Evolutionary conservation across 2,888 invertebrate genomes (phyloP).

Genomic region (Rhyacophila evoluta): DNA sequence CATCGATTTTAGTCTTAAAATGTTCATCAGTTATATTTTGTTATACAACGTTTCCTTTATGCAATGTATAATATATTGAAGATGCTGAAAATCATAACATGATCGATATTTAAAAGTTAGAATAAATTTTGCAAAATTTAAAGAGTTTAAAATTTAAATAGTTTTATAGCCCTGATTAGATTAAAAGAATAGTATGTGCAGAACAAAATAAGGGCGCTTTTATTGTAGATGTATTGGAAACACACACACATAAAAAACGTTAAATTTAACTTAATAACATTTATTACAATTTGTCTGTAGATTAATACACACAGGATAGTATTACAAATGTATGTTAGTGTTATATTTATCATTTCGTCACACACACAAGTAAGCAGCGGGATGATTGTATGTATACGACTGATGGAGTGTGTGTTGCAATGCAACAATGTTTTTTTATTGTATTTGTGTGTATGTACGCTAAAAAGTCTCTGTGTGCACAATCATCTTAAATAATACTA

Average conservation of each 20-base stretch:
- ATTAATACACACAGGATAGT: background rate
- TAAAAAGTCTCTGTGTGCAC: constrained; percentile 23
- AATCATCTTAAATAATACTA: constrained; percentile 29
- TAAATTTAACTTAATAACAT: background rate
- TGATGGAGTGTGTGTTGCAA: background rate
- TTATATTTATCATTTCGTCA: background rate
- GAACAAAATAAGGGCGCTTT: background rate
- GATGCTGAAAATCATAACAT: no score
- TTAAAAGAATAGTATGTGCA: background rate
- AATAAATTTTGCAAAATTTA: no score
- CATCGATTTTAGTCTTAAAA: no score
- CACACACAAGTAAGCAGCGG: background rate
- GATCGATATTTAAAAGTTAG: no score
- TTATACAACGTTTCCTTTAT: no score
- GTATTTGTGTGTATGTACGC: constrained; percentile 9
- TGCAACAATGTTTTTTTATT: constrained; percentile 2
- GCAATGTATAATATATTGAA: no score
- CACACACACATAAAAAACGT: background rate
- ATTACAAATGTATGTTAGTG: background rate
- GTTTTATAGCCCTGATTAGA: no score
- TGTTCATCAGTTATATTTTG: no score
- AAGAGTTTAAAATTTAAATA: no score
- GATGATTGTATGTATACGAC: background rate
- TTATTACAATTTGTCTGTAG: background rate
- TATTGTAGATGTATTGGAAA: background rate